Evolutionary conservation across 2,797 vertebrate genomes (phyloP).

Genomic region (Phoeniculus purpureus): DNA sequence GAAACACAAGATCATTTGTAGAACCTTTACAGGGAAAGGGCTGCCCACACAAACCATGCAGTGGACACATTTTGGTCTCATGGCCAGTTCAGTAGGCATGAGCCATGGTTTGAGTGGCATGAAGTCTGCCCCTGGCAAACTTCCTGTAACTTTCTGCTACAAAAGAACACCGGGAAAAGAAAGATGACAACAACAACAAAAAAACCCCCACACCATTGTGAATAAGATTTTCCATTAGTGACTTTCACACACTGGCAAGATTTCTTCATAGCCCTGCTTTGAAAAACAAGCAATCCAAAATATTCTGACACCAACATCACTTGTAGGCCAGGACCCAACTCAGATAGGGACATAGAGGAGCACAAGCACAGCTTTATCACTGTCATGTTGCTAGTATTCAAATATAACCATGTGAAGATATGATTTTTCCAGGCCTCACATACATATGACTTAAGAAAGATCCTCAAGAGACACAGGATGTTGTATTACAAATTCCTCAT

Average conservation of each 20-base stretch:
- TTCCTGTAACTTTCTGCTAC: not conserved
- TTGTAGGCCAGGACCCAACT: constrained; percentile 23
- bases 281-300: not conserved
- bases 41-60: not conserved
- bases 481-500: constrained; percentile 30
- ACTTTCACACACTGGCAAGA: not conserved
- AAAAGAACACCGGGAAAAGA: not conserved
- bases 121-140: not conserved
- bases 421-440: constrained; percentile 30
- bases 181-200: not conserved
- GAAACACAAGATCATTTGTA: not conserved
- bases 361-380: constrained; percentile 23
- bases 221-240: not conserved
- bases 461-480: not conserved
- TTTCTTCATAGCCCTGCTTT: not conserved
- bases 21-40: not conserved
- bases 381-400: not conserved
- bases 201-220: not conserved
- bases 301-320: not conserved
- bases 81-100: not conserved
- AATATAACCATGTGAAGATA: constrained; percentile 18
- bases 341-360: not conserved
- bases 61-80: accelerated
- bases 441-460: constrained; percentile 29
- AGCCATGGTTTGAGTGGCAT: accelerated